A percentile compares a stretch with the other conserved stretches of the same genome.
phyloP scores from a whole-genome alignment of 2,113 vertebrate genomes.

The Megaceryle torquata region DNA sequence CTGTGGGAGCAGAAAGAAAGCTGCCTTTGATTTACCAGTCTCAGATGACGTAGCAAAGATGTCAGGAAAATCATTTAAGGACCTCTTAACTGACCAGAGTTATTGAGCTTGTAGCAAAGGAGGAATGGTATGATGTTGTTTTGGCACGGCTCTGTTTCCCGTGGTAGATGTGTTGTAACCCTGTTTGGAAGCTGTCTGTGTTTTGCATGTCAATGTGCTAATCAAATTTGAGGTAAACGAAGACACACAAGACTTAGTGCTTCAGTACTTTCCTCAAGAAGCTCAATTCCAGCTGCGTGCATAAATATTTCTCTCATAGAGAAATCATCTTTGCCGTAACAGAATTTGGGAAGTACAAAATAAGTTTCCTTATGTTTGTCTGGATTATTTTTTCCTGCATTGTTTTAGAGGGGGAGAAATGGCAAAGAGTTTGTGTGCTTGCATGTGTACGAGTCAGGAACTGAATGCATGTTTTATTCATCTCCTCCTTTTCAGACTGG shows the following conservation, averaged over 20 bases:
- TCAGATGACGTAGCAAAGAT: background rate
- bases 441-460: background rate
- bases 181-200: background rate
- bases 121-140: background rate
- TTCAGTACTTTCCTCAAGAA: background rate
- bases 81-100: background rate
- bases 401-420: background rate
- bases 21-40: constrained; percentile 17
- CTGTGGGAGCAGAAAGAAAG: background rate
- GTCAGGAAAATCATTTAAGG: background rate
- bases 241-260: background rate
- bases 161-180: background rate
- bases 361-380: background rate
- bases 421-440: background rate
- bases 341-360: background rate
- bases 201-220: background rate
- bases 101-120: background rate
- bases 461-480: constrained; percentile 28
- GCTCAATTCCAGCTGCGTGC: background rate
- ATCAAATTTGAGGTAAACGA: background rate
- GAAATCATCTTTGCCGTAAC: background rate
- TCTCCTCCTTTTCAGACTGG: background rate
- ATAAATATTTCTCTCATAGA: background rate
- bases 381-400: background rate
- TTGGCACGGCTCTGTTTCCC: background rate